These are phyloP conservation scores for Cantharis lateralis DNA, from an alignment of 2,888 invertebrate species.

Conservation along the genomic window DNA sequence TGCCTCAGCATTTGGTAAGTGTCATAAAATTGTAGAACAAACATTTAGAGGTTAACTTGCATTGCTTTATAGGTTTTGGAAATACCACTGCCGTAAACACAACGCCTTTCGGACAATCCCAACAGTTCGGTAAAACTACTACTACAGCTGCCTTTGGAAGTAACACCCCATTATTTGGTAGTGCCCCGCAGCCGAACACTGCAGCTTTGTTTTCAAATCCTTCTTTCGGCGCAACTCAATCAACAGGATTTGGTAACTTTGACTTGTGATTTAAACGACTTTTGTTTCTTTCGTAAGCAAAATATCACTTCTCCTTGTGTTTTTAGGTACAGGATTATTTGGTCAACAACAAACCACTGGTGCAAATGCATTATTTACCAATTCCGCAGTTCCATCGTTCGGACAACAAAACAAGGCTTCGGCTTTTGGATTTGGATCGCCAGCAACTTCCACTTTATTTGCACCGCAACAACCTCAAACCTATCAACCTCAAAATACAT, in stretches of 20 bases:
- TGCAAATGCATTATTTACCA: slow-evolving; percentile 67
- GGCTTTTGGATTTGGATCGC: slow-evolving; percentile 59
- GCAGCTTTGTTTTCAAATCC: slow-evolving; percentile 68
- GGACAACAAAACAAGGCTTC: slow-evolving; percentile 60
- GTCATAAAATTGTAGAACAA: not conserved
- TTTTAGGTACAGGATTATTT: slow-evolving; percentile 35
- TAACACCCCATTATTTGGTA: slow-evolving; percentile 62
- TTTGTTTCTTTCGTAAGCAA: too few species aligned
- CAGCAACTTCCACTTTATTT: slow-evolving; percentile 17
- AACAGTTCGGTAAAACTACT: slow-evolving; percentile 59
- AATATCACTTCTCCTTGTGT: not conserved
- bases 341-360: slow-evolving; percentile 48
- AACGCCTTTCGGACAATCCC: slow-evolving; percentile 36
- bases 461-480: slow-evolving; percentile 49
- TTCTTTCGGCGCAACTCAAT: slow-evolving; percentile 66
- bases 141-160: slow-evolving; percentile 68
- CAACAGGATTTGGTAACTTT: slow-evolving; percentile 48
- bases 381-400: slow-evolving; percentile 58
- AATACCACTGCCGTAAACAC: slow-evolving; percentile 37
- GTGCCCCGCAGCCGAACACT: slow-evolving; percentile 54
- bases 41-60: not conserved
- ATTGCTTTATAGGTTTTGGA: slow-evolving; percentile 39
- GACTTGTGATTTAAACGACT: too few species aligned
- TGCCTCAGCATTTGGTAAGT: slow-evolving; percentile 54
- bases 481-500: slow-evolving; percentile 44